phyloP scores from a whole-genome alignment of 2,888 invertebrate species.

The Caenorhabditis sp. region DNA sequence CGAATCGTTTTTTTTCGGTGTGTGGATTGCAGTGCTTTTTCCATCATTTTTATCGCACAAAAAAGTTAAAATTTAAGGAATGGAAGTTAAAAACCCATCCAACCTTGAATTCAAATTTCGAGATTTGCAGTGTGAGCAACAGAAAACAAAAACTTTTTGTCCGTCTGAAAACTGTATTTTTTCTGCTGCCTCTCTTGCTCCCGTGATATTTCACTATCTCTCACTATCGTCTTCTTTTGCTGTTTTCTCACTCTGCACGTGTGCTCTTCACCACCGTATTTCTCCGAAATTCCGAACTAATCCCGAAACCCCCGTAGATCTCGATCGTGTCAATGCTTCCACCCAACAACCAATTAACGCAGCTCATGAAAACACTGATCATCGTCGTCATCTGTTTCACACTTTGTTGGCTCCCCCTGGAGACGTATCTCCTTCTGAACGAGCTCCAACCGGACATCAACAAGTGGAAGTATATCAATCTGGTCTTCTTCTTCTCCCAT shows the following conservation, averaged over 20 bases:
- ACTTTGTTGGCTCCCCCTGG: slow-evolving; percentile 85
- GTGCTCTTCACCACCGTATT: not conserved
- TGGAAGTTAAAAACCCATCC: no score
- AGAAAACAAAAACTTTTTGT: not conserved
- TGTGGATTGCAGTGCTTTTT: slow-evolving; percentile 3
- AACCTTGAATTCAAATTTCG: no score
- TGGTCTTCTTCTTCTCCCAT: slow-evolving; percentile 92
- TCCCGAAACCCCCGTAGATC: slow-evolving; percentile 34
- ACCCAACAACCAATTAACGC: slow-evolving; percentile 60
- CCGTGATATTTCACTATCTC: not conserved
- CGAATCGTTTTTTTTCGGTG: not conserved
- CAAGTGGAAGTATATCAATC: slow-evolving; percentile 89
- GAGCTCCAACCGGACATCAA: slow-evolving; percentile 76
- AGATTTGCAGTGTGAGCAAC: no score
- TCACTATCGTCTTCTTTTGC: not conserved
- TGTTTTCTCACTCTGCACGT: not conserved
- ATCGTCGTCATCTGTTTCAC: slow-evolving; percentile 85
- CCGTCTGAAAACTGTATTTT: not conserved
- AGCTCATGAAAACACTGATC: slow-evolving; percentile 82
- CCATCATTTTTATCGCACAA: not conserved
- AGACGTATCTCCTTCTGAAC: slow-evolving; percentile 84
- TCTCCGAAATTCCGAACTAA: not conserved
- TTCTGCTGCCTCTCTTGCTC: not conserved
- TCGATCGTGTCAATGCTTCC: slow-evolving; percentile 25
- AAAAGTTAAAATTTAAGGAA: no score